A percentile compares a stretch with the other conserved stretches of the same genome.
Conservation (phyloP, 1,140 invertebrate genomes). For the Pseudoatta argentina region DNA sequence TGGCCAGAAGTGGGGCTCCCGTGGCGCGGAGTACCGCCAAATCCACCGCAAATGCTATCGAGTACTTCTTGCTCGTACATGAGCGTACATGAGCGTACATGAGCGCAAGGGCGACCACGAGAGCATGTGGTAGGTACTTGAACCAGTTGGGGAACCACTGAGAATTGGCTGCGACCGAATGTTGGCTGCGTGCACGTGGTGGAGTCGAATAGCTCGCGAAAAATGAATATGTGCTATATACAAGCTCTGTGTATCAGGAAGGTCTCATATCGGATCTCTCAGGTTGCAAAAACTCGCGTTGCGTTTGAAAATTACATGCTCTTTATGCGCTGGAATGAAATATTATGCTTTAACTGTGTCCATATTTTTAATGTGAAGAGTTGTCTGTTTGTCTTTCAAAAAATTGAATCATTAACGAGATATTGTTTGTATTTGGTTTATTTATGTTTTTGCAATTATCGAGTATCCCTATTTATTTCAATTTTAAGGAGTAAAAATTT, state of each 20-base stretch:
- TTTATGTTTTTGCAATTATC: background rate
- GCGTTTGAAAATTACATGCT: background rate
- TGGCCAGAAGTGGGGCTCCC: slow-evolving; percentile 81
- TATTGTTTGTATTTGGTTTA: background rate
- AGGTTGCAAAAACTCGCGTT: background rate
- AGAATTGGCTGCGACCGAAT: slow-evolving; percentile 76
- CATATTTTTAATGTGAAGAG: background rate
- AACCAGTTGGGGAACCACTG: slow-evolving; percentile 85
- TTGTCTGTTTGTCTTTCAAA: background rate
- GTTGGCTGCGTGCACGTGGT: slow-evolving; percentile 68
- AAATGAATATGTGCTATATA: slow-evolving; percentile 39
- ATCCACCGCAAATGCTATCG: slow-evolving; percentile 85
- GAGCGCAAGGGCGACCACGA: slow-evolving; percentile 84
- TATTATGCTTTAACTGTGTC: background rate
- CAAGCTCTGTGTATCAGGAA: background rate
- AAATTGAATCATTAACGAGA: background rate
- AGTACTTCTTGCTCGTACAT: slow-evolving; percentile 84
- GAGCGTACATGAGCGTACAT: slow-evolving; percentile 85
- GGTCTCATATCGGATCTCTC: background rate
- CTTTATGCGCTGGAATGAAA: background rate
- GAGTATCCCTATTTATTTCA: background rate
- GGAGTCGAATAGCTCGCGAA: slow-evolving; percentile 55
- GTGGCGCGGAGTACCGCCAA: slow-evolving; percentile 82
- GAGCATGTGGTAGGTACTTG: slow-evolving; percentile 84
- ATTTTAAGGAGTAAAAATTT: background rate